These are phyloP conservation scores for Trichomalopsis sarcophagae DNA, from an alignment of 1,140 invertebrate species.

Conservation along the genomic window DNA sequence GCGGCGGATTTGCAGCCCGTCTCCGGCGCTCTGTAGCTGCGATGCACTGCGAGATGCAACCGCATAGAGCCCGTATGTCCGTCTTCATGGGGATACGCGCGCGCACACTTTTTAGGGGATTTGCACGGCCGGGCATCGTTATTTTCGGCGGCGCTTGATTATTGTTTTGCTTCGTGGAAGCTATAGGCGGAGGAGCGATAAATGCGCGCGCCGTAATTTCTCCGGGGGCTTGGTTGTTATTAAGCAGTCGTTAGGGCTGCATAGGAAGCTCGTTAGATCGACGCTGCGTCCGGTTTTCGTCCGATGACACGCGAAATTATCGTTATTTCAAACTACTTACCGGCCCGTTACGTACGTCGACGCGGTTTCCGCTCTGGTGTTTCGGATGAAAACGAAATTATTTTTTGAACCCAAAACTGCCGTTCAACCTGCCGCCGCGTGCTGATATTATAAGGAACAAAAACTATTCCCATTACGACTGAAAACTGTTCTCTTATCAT, in stretches of 20 bases:
- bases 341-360: neutral
- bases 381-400: neutral
- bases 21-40: neutral
- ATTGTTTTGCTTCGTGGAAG: constrained; percentile 23
- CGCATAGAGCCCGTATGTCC: neutral
- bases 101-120: neutral
- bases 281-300: neutral
- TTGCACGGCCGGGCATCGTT: neutral
- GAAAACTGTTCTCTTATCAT: no score
- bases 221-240: neutral
- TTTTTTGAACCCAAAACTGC: no score
- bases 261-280: no score
- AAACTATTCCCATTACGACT: no score
- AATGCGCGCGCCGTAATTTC: neutral
- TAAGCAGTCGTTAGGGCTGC: neutral
- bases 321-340: neutral
- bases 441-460: no score
- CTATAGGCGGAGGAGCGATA: no score
- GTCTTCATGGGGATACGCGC: neutral
- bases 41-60: neutral
- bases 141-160: neutral
- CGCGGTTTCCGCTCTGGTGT: neutral
- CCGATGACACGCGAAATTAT: neutral
- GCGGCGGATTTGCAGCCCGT: no score
- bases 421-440: no score